phyloP scores from a whole-genome alignment of 2,888 invertebrate species.

The Tethea ocularis region DNA sequence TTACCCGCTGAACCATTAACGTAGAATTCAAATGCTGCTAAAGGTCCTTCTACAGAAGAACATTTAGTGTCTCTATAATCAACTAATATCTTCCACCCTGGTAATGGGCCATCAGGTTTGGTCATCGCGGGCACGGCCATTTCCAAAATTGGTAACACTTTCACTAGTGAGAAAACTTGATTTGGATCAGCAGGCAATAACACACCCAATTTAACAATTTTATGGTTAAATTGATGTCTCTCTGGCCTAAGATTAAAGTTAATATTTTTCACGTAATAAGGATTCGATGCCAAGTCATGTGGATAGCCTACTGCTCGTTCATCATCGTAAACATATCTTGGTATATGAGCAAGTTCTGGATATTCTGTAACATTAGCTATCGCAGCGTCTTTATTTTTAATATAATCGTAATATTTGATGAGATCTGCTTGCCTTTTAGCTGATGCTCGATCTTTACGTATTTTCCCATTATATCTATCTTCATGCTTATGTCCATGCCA shows the following conservation, averaged over 20 bases:
- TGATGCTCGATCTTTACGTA: constrained; percentile 48
- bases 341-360: constrained; percentile 38
- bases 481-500: constrained; percentile 52
- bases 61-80: constrained; percentile 89
- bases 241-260: constrained; percentile 69
- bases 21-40: constrained; percentile 91
- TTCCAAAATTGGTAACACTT: constrained; percentile 88
- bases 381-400: constrained; percentile 54
- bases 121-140: constrained; percentile 87
- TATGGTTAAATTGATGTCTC: constrained; percentile 65
- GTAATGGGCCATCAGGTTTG: constrained; percentile 83
- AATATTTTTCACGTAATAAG: constrained; percentile 70
- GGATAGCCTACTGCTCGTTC: constrained; percentile 64
- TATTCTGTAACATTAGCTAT: constrained; percentile 52
- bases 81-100: constrained; percentile 87
- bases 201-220: constrained; percentile 85
- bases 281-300: constrained; percentile 63
- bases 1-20: constrained; percentile 86
- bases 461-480: constrained; percentile 44
- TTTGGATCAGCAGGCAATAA: constrained; percentile 85
- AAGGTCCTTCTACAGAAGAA: constrained; percentile 89
- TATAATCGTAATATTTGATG: constrained; percentile 60
- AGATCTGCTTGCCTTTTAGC: constrained; percentile 55
- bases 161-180: constrained; percentile 85
- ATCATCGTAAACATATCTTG: constrained; percentile 52